Evolutionary conservation across 2,113 vertebrate genomes (phyloP).

Genomic region (Pyxicephalus adspersus): DNA sequence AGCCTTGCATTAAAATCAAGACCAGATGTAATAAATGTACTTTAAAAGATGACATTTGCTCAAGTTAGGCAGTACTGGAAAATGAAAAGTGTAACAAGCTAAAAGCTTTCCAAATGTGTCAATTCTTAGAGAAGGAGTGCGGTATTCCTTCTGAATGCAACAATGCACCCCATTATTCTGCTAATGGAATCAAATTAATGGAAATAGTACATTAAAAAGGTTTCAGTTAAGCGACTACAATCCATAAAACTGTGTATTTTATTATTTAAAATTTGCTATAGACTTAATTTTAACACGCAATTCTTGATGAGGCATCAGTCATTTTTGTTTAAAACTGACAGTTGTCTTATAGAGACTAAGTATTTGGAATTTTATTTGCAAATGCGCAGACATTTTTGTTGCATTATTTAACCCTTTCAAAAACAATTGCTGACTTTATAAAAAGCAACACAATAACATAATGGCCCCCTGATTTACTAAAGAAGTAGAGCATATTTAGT

Average conservation of each 20-base stretch:
- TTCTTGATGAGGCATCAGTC: too few species aligned
- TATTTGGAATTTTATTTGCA: too few species aligned
- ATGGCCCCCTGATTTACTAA: too few species aligned
- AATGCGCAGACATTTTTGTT: too few species aligned
- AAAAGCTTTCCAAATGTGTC: constrained; percentile 50
- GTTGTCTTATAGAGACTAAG: too few species aligned
- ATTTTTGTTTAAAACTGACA: too few species aligned
- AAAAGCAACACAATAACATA: too few species aligned
- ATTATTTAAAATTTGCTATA: too few species aligned
- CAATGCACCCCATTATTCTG: constrained; percentile 32
- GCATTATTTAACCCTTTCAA: too few species aligned
- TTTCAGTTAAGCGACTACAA: constrained; percentile 29
- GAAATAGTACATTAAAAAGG: constrained; percentile 40
- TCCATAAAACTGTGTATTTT: constrained; percentile 14
- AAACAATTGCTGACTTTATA: too few species aligned
- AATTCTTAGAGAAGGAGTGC: constrained; percentile 26
- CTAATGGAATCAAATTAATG: constrained; percentile 51
- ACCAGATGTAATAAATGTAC: constrained; percentile 53
- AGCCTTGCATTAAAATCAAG: constrained; percentile 46
- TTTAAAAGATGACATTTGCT: constrained; percentile 51
- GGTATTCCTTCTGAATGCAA: constrained; percentile 39
- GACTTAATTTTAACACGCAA: too few species aligned
- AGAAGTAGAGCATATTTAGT: too few species aligned
- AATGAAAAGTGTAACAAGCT: constrained; percentile 29
- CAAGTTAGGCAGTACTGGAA: constrained; percentile 30